Base-by-base conservation (phyloP, 1,140 invertebrate genomes). In the Megathymus violae region DNA sequence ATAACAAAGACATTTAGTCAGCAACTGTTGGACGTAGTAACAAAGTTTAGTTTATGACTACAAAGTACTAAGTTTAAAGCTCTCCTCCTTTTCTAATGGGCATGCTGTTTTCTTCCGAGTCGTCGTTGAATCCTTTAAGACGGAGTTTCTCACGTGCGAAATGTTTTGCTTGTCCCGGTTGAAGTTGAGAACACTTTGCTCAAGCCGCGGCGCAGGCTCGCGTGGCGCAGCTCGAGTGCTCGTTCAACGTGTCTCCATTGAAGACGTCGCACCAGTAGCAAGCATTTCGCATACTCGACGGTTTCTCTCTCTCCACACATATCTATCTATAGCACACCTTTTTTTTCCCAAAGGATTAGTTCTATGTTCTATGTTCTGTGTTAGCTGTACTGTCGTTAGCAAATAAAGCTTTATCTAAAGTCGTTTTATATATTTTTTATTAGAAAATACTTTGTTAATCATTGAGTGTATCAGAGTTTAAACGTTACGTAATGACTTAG, bases 181-280 rank as follows among this genome's bases (percentile, higher is more conserved):
- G 63, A 65, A 68, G 63, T 74, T 63, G 54, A 77, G 74, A 43
- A 62, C 65, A 67, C 72, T 74, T 66, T 64, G 69, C 64, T 62
- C 66, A 69, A 77, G 75, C 61, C 59, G 15, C 48, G 47, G 64
- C 62, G 62, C 64, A 41, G 59, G 58, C 40, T 56, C 43, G 65
- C 40, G 46, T 64, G 61, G 59, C 72, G 64, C 60, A 44, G 70
- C 52, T 75, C 72, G 52, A 87, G 84, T 80, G 80, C 76, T 81
- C 82, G 80, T 84, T 84, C 80, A 88, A 84, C 82, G 74, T 75
- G 76, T 84, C 81, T 84, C 74, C 67, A 58, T 67, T 78, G 76
- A 74, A 81, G 78, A 78, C 76, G 80, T 82, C 64, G 64, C 71
- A 63, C 63, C 40, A 70, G 48, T 64, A 44, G 59, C 67, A 50